A percentile compares a stretch with the other conserved stretches of the same genome.
These are phyloP conservation scores for Eidolon dupreanum DNA, from an alignment of 2,797 vertebrate genomes.

Conservation along the genomic window DNA sequence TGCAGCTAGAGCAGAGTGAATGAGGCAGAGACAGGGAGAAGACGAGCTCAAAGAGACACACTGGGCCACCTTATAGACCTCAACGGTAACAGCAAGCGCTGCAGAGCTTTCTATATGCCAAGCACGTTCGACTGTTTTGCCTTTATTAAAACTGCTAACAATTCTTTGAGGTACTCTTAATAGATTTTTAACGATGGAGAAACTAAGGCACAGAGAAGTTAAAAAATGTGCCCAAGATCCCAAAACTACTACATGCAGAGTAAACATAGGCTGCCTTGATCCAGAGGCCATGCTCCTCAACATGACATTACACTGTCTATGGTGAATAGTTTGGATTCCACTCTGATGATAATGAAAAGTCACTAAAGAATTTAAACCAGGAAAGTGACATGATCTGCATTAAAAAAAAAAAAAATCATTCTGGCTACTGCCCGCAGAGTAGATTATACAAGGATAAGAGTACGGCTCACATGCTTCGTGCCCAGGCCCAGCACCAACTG, in stretches of 20 bases:
- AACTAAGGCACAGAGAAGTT: neutral
- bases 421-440: neutral
- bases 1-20: neutral
- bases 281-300: neutral
- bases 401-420: neutral
- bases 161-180: neutral
- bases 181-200: neutral
- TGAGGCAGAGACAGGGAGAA: neutral
- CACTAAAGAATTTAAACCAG: neutral
- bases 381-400: neutral
- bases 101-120: neutral
- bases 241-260: rapidly evolving
- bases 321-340: neutral
- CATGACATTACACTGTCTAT: rapidly evolving
- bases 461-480: rapidly evolving
- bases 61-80: neutral
- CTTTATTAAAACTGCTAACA: neutral
- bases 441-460: neutral
- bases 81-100: neutral
- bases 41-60: neutral
- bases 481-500: neutral
- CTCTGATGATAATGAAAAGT: neutral
- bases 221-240: neutral
- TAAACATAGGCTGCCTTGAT: neutral
- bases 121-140: neutral